These are phyloP conservation scores for Pantherophis vulpinus DNA, from an alignment of 2,797 vertebrate genomes.

Conservation along the genomic window DNA sequence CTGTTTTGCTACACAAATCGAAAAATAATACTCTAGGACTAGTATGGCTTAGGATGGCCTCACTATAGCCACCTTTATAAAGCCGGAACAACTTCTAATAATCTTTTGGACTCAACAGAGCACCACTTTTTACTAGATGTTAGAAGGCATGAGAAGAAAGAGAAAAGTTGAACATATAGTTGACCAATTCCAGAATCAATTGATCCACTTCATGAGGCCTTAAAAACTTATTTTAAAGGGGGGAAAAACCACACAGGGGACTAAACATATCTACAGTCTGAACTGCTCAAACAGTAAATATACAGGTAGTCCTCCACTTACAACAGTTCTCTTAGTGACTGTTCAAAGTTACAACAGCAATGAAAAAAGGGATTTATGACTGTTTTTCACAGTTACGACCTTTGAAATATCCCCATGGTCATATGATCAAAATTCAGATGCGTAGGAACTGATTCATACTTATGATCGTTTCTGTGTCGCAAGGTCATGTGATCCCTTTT, in stretches of 20 bases:
- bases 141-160: not conserved
- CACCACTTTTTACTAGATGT: not conserved
- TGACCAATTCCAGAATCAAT: not conserved
- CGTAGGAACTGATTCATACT: no score
- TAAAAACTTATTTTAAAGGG: not conserved
- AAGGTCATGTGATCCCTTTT: no score
- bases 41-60: not conserved
- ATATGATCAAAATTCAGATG: no score
- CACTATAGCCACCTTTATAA: not conserved
- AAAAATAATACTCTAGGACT: not conserved
- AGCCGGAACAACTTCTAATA: not conserved
- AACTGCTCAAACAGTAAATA: not conserved
- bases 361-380: no score
- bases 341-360: no score
- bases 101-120: not conserved
- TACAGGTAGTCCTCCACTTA: no score
- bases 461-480: no score
- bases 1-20: not conserved
- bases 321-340: no score
- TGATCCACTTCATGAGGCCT: not conserved
- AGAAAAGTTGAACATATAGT: not conserved
- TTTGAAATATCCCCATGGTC: no score
- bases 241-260: not conserved
- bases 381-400: no score
- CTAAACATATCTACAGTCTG: not conserved